Conservation (phyloP, 2,888 invertebrate species). For the Eupsilia transversa region DNA sequence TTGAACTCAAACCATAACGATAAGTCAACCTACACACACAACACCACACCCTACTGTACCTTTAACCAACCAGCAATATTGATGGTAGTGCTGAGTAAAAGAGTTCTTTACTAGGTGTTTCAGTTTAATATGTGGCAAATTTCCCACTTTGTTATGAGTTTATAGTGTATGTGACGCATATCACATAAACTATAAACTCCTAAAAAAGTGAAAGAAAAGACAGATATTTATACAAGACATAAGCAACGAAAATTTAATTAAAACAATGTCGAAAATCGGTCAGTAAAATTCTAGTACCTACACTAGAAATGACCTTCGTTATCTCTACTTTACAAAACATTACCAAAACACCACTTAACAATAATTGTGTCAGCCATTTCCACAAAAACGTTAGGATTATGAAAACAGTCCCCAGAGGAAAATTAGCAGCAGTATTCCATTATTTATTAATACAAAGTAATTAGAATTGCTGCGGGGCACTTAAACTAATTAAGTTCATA, state of each 20-base stretch:
- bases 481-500: conserved; percentile 34
- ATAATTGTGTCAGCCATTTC: conserved; percentile 8
- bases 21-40: too few species aligned
- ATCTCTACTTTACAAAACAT: background rate
- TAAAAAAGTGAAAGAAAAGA: too few species aligned
- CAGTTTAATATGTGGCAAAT: too few species aligned
- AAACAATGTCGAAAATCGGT: background rate
- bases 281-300: background rate
- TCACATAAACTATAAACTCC: too few species aligned
- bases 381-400: conserved; percentile 38
- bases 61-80: too few species aligned
- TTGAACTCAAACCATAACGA: background rate
- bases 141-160: too few species aligned
- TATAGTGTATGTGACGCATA: too few species aligned
- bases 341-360: conserved; percentile 30
- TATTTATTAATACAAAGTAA: conserved; percentile 47
- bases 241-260: background rate
- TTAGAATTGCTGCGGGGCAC: conserved; percentile 37
- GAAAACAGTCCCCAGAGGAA: conserved; percentile 25
- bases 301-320: background rate
- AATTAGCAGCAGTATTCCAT: conserved; percentile 30
- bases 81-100: too few species aligned
- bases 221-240: too few species aligned
- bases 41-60: too few species aligned
- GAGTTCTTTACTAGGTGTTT: too few species aligned